Percentiles rank a stretch among this genome's conserved stretches.
Evolutionary conservation across 37 sponge, comb jelly and placozoan genomes (phyloP).

Genomic region (Cladorhizidae sp.): DNA sequence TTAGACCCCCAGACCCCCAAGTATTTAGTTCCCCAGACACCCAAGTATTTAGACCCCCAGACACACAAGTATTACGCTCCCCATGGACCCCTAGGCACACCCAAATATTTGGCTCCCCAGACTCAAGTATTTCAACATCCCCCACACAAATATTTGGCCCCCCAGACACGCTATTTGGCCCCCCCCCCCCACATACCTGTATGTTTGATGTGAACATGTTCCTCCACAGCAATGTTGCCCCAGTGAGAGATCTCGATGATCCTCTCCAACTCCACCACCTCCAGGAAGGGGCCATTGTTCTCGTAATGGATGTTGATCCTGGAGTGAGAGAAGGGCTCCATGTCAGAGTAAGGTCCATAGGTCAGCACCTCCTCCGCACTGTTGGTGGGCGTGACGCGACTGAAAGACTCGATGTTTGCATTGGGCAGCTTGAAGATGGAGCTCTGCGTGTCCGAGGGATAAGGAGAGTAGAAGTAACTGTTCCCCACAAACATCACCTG

Average conservation of each 20-base stretch:
- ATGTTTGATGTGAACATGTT: slow-evolving; percentile 79
- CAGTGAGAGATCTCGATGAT: slow-evolving; percentile 96
- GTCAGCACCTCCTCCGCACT: slow-evolving; percentile 61
- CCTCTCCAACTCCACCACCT: slow-evolving; percentile 61
- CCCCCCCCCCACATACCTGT: slow-evolving; percentile 68
- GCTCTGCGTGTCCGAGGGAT: slow-evolving; percentile 70
- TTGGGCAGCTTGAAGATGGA: slow-evolving; percentile 69
- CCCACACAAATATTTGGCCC: too few species aligned
- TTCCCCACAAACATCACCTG: slow-evolving; percentile 77
- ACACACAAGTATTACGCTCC: too few species aligned
- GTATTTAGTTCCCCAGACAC: too few species aligned
- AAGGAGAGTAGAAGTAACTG: slow-evolving; percentile 76
- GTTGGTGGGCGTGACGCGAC: slow-evolving; percentile 73
- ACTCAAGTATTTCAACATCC: too few species aligned
- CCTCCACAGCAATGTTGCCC: slow-evolving; percentile 98
- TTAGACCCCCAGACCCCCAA: too few species aligned
- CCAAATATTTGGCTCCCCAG: too few species aligned
- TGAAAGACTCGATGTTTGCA: slow-evolving; percentile 73
- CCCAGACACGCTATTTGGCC: too few species aligned
- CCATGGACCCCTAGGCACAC: too few species aligned
- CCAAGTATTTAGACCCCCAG: too few species aligned
- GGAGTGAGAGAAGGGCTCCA: slow-evolving; percentile 35
- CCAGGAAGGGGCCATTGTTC: slow-evolving; percentile 90
- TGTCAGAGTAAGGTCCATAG: slow-evolving; percentile 88
- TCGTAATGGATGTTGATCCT: slow-evolving; percentile 84